Percentiles rank a stretch among this genome's conserved stretches.
These are phyloP conservation scores for Heterodera schachtii DNA, from an alignment of 1,140 invertebrate species.

Conservation along the genomic window DNA sequence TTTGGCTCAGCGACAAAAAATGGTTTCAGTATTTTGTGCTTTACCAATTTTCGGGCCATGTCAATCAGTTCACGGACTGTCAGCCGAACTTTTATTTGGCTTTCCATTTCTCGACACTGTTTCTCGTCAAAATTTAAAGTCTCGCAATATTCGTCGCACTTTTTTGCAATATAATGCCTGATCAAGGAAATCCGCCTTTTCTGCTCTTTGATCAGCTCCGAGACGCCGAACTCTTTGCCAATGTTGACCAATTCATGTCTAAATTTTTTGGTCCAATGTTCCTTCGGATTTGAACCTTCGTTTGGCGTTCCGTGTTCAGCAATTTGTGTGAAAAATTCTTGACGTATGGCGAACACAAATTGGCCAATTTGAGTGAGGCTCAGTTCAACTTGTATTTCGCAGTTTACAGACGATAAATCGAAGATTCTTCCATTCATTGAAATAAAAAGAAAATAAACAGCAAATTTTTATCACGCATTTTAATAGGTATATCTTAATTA, in stretches of 20 bases:
- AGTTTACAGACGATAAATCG: background rate
- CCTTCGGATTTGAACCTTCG: background rate
- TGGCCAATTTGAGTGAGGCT: background rate
- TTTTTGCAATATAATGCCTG: background rate
- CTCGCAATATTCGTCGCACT: background rate
- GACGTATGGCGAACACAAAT: background rate
- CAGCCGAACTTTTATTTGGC: background rate
- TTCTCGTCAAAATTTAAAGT: background rate
- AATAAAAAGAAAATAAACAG: too few species aligned
- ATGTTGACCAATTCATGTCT: background rate
- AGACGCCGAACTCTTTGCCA: background rate
- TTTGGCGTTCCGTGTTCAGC: background rate
- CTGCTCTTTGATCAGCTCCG: background rate
- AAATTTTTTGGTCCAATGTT: background rate
- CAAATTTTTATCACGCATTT: too few species aligned
- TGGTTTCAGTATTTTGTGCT: background rate
- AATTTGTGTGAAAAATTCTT: background rate
- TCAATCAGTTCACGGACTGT: background rate
- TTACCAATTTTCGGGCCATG: background rate
- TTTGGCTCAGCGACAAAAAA: background rate
- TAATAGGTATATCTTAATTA: too few species aligned
- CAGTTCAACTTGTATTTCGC: background rate
- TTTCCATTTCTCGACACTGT: background rate
- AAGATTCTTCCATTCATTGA: too few species aligned
- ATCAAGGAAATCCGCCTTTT: background rate